Evolutionary conservation across 1,140 invertebrate genomes (phyloP).

Genomic region (Mercenaria mercenaria): DNA sequence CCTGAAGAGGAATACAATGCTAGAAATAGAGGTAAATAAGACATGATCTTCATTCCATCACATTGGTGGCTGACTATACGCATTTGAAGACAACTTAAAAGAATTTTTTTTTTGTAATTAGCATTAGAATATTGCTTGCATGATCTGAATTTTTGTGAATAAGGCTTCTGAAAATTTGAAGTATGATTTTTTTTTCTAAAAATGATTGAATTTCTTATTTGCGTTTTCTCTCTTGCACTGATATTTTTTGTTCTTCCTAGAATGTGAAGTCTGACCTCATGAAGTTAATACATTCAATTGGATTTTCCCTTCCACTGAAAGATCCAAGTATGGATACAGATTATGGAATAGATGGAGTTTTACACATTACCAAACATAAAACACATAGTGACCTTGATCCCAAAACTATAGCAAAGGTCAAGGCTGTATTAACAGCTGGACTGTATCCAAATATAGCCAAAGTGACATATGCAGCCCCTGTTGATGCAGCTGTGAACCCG

Average conservation of each 20-base stretch:
- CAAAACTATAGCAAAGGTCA: slow-evolving; percentile 78
- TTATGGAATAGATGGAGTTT: slow-evolving; percentile 64
- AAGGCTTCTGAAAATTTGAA: too few species aligned
- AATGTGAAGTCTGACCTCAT: slow-evolving; percentile 83
- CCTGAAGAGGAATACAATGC: slow-evolving; percentile 79
- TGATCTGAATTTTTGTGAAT: too few species aligned
- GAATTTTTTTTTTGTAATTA: too few species aligned
- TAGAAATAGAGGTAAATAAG: slow-evolving; percentile 84
- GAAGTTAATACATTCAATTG: slow-evolving; percentile 79
- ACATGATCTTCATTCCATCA: background rate
- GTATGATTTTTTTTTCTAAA: too few species aligned
- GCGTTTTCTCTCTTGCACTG: too few species aligned
- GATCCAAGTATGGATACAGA: background rate
- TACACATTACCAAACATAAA: slow-evolving; percentile 74
- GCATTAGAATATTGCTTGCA: too few species aligned
- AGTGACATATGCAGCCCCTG: slow-evolving; percentile 73
- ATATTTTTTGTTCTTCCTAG: slow-evolving; percentile 71
- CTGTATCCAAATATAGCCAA: slow-evolving; percentile 83
- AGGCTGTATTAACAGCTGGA: slow-evolving; percentile 83
- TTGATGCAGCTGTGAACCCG: slow-evolving; percentile 77
- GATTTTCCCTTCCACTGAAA: slow-evolving; percentile 71
- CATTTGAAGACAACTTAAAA: too few species aligned
- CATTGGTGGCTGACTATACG: background rate
- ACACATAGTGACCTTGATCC: slow-evolving; percentile 63
- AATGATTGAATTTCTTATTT: too few species aligned